These are phyloP conservation scores for Anseranas semipalmata DNA, from an alignment of 2,113 vertebrate species.

Conservation along the genomic window DNA sequence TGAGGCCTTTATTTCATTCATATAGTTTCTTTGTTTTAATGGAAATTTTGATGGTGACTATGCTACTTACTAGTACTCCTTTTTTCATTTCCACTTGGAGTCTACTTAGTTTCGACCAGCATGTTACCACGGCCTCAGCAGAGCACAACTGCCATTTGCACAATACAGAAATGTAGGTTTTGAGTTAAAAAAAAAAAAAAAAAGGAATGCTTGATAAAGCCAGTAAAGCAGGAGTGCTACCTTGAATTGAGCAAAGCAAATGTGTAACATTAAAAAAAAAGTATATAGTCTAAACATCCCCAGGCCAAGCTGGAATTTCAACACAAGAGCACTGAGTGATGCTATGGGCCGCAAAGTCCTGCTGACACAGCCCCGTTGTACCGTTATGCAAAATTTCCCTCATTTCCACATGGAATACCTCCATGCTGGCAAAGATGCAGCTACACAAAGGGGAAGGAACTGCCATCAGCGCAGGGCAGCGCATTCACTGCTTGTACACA, in stretches of 20 bases:
- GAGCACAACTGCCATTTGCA: not conserved
- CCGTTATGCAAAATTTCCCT: not conserved
- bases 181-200: not conserved
- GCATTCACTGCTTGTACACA: not conserved
- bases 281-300: not conserved
- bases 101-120: not conserved
- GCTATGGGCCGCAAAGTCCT: not conserved
- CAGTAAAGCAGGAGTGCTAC: not conserved
- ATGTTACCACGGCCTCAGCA: not conserved
- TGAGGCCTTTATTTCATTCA: not conserved
- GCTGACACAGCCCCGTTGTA: not conserved
- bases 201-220: not conserved
- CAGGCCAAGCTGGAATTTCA: not conserved
- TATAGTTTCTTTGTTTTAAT: not conserved
- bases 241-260: not conserved
- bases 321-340: not conserved
- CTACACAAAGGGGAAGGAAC: not conserved
- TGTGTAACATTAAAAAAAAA: not conserved
- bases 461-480: not conserved
- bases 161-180: not conserved
- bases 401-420: not conserved
- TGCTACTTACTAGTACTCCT: not conserved
- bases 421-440: not conserved
- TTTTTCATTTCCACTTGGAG: not conserved
- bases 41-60: not conserved